Evolutionary conservation across 2,797 vertebrate genomes (phyloP).

Genomic region (Lepilemur septentrionalis): DNA sequence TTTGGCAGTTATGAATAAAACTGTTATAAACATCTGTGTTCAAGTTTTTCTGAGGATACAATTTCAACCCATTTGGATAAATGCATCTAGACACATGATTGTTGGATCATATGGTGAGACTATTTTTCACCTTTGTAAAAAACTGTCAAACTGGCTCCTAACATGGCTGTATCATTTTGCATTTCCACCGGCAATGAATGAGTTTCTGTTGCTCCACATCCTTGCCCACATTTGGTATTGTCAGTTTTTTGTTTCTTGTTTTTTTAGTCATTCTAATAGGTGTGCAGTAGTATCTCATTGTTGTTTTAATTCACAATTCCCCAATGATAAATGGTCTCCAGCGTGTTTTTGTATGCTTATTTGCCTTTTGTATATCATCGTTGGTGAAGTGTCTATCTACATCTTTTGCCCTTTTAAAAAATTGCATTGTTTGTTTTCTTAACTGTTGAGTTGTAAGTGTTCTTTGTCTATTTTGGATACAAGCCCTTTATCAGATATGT

Average conservation of each 20-base stretch:
- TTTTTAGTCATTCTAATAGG: neutral
- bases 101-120: neutral
- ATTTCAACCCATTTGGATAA: slow-evolving; percentile 15
- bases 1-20: neutral
- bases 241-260: neutral
- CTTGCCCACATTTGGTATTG: neutral
- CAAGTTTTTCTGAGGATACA: neutral
- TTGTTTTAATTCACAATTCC: neutral
- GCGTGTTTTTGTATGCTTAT: neutral
- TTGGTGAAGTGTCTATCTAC: neutral
- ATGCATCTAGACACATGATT: neutral
- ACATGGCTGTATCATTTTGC: neutral
- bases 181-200: neutral
- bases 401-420: neutral
- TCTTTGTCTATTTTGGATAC: neutral
- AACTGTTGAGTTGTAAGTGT: neutral
- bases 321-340: neutral
- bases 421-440: neutral
- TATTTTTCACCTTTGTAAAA: neutral
- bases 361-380: neutral
- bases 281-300: neutral
- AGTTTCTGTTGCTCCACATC: neutral
- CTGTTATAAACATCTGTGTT: neutral
- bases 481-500: neutral
- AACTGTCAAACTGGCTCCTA: neutral